Evolutionary conservation across 2,888 invertebrate species (phyloP), one percentile per base, ranked within the genome.

Genomic region (Himalopsyche japonica): DNA sequence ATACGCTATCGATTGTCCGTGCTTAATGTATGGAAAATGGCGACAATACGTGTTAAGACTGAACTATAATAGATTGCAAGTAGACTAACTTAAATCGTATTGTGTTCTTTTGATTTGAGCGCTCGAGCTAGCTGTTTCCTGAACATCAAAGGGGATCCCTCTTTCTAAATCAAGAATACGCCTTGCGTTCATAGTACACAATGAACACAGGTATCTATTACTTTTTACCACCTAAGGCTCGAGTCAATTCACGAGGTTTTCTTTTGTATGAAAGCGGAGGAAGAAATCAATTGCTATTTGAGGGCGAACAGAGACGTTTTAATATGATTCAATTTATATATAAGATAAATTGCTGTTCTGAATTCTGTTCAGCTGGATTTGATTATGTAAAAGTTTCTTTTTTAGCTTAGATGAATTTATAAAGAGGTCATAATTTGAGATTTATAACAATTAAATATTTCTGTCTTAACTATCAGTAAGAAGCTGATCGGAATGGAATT

Each of bases 61-160:
- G 15, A 70, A 27, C 24, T 43, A 43, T 43, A 43, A 43, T 70
- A 7, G 12, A 24, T 49, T 34, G 32, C 20, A 15, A 37, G 81
- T 24, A 37, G 34, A 70, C 32, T 32, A 64, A 81, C 81, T 81
- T 8, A 82, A 82, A 82, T 77, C 77, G 82, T 30, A 77, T 48
- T 78, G 82, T 82, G 77, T 82, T 48, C 77, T 82, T 82, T 82
- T 82, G 82, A 82, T 82, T 82, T 30, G 43, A 70, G 15, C 70
- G 27, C 24, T 70, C 70, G 76, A n/a, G 34, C 81, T 34, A 24
- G 34, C 24, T 30, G 80, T 80, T 49, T 80, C 30, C 57, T 37
- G 37, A n/a, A 48, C 81, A 70, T 81, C 81, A 81, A 81, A 81
- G 81, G 27, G 81, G 27, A n/a, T 64, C 70, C 27, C 5, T n/a